phyloP scores from a whole-genome alignment of 2,797 vertebrate species.

The Gymnocypris eckloni region DNA sequence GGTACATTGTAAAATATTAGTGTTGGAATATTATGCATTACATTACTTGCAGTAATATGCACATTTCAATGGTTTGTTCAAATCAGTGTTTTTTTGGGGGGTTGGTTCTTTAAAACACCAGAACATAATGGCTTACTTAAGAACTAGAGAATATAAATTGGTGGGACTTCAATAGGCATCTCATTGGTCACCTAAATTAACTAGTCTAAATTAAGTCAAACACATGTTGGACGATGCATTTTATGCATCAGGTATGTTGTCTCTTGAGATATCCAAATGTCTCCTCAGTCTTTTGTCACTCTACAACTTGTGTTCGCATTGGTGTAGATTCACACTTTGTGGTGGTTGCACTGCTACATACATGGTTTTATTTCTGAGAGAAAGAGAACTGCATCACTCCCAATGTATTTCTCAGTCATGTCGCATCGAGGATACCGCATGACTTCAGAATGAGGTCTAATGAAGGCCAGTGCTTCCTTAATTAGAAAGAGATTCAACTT shows the following conservation, averaged over 20 bases:
- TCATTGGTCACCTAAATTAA: background rate
- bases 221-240: background rate
- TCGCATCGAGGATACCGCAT: constrained; percentile 12
- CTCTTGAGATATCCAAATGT: background rate
- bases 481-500: constrained; percentile 22
- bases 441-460: constrained; percentile 28
- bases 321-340: background rate
- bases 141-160: background rate
- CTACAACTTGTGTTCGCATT: background rate
- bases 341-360: too few relatives aligned
- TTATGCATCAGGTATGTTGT: background rate
- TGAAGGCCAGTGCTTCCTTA: constrained; percentile 18
- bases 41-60: background rate
- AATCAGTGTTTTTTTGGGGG: background rate
- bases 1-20: background rate
- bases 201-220: background rate
- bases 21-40: background rate
- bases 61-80: background rate
- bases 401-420: constrained; percentile 12
- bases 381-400: background rate
- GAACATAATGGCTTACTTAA: background rate
- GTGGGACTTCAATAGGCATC: background rate
- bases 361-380: background rate
- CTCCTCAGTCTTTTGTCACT: background rate
- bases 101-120: background rate